Evolutionary conservation across 2,888 invertebrate genomes (phyloP).

Genomic region (Cacoxenus indagator): DNA sequence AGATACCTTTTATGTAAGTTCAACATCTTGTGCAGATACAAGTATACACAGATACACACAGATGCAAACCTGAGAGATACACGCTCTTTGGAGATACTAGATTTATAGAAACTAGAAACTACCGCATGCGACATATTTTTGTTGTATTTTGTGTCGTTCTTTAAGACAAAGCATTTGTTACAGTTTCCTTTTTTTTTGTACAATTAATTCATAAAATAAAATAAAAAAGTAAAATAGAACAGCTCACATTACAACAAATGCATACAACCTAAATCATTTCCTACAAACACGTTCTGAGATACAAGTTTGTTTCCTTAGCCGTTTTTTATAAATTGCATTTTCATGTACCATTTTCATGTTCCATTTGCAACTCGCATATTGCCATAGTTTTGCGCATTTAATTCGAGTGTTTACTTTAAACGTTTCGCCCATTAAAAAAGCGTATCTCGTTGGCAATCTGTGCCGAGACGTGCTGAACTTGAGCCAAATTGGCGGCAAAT

Average conservation of each 20-base stretch:
- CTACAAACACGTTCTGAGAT: not conserved
- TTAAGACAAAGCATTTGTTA: constrained; percentile 25
- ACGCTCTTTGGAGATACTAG: not conserved
- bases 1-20: constrained; percentile 62
- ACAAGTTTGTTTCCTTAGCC: not conserved
- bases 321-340: too few species aligned
- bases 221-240: constrained; percentile 23
- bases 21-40: constrained; percentile 41
- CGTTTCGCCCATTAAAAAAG: not conserved
- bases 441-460: not conserved
- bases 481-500: constrained; percentile 52
- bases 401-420: not conserved
- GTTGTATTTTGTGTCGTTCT: not conserved
- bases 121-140: constrained; percentile 19
- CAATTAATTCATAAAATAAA: constrained; percentile 31
- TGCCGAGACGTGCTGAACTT: constrained; percentile 47
- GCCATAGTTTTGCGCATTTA: not conserved
- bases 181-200: constrained; percentile 31
- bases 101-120: constrained; percentile 20
- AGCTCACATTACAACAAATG: not conserved
- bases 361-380: not conserved
- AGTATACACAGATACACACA: not conserved
- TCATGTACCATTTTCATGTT: not conserved
- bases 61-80: not conserved
- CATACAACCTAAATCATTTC: not conserved